These are phyloP conservation scores for Brachionus manjavacas DNA, from an alignment of 1,140 invertebrate species.

Conservation along the genomic window DNA sequence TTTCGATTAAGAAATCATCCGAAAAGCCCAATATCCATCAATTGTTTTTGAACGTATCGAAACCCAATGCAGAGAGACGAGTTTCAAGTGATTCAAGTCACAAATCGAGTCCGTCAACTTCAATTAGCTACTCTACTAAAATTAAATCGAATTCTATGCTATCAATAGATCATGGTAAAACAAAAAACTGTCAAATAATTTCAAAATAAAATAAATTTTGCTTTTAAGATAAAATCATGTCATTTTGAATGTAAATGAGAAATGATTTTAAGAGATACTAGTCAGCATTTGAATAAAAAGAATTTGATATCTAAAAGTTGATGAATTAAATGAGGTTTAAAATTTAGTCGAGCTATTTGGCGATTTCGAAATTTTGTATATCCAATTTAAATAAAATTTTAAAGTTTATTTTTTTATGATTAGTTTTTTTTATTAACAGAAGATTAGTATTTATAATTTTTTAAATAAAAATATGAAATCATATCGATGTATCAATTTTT, in stretches of 20 bases:
- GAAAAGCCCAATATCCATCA: background rate
- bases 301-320: background rate
- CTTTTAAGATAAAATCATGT: conserved; percentile 18
- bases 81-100: background rate
- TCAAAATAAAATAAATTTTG: background rate
- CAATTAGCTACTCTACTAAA: conserved; percentile 1
- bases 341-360: background rate
- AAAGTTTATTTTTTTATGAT: background rate
- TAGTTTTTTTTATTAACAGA: background rate
- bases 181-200: background rate
- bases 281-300: background rate
- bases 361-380: background rate
- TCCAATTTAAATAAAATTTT: background rate
- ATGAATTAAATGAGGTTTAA: background rate
- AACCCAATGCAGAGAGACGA: background rate
- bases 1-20: background rate
- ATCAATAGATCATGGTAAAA: conserved; percentile 26
- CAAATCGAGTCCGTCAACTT: background rate
- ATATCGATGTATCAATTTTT: too few relatives aligned
- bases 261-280: background rate
- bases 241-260: background rate
- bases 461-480: too few relatives aligned
- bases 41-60: background rate
- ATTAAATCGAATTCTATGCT: conserved; percentile 19
- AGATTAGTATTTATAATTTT: too few relatives aligned